Conservation (phyloP, 2,113 vertebrate genomes). For the Grallaria varia region DNA sequence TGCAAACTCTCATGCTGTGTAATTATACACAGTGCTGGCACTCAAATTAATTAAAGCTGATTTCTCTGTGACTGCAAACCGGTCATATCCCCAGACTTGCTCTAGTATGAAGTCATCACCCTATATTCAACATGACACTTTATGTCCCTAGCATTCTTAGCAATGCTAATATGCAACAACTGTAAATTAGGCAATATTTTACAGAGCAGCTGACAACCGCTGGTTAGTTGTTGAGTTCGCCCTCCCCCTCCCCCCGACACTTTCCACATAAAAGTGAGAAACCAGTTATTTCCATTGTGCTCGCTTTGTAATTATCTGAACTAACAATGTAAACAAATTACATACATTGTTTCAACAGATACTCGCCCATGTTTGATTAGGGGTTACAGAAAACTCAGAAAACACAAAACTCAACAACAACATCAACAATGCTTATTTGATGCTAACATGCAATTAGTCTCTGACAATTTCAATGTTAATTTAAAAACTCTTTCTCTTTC, state of each 20-base stretch:
- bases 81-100: constrained; percentile 79
- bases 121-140: constrained; percentile 78
- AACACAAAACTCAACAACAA: constrained; percentile 62
- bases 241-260: background rate
- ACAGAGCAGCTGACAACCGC: constrained; percentile 67
- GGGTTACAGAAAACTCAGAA: constrained; percentile 77
- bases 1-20: constrained; percentile 82
- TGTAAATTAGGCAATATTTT: constrained; percentile 73
- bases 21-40: constrained; percentile 88
- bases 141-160: constrained; percentile 73
- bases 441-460: constrained; percentile 76
- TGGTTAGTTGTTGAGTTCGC: constrained; percentile 59
- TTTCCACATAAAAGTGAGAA: constrained; percentile 70
- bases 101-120: constrained; percentile 88
- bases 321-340: constrained; percentile 83
- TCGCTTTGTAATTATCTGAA: constrained; percentile 81
- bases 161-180: constrained; percentile 70
- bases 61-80: constrained; percentile 80
- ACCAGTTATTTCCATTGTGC: constrained; percentile 73
- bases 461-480: constrained; percentile 70
- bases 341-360: constrained; percentile 72
- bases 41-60: constrained; percentile 90
- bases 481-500: constrained; percentile 50
- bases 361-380: constrained; percentile 75
- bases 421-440: constrained; percentile 67